Percentiles rank a stretch among this genome's conserved stretches.
Conservation (phyloP, 1,140 invertebrate genomes). For the Pteromalus puparum region DNA sequence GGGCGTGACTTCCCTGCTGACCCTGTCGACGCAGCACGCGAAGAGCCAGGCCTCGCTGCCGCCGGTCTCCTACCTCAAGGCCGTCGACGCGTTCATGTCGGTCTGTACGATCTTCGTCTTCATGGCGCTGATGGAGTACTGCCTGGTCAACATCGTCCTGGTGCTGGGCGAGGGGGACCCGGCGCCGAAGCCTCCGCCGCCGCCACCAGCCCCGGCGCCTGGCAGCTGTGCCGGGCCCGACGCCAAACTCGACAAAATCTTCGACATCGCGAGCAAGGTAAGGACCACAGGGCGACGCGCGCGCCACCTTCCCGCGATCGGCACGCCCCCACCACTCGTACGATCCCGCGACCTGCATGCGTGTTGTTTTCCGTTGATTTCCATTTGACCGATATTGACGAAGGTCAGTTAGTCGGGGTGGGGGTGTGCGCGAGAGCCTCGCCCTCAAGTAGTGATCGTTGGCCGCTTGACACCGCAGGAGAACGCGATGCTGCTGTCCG, state of each 20-base stretch:
- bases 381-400: too few relatives aligned
- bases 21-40: conserved; percentile 93
- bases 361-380: too few relatives aligned
- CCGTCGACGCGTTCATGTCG: conserved; percentile 94
- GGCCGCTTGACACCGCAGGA: conserved; percentile 72
- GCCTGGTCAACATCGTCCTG: conserved; percentile 91
- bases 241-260: conserved; percentile 76
- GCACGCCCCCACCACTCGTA: not conserved
- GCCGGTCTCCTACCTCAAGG: conserved; percentile 93
- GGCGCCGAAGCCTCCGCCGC: conserved; percentile 66
- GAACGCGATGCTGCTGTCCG: conserved; percentile 75
- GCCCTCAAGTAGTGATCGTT: not conserved
- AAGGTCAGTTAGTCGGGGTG: too few relatives aligned
- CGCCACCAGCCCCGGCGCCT: conserved; percentile 62
- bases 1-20: conserved; percentile 92
- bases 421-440: not conserved
- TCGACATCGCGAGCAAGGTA: conserved; percentile 76
- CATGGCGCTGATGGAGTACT: conserved; percentile 95
- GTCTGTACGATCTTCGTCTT: conserved; percentile 94
- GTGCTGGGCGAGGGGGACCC: conserved; percentile 82
- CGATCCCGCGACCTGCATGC: too few relatives aligned
- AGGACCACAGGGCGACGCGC: too few relatives aligned
- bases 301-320: not conserved
- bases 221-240: conserved; percentile 60
- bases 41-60: conserved; percentile 92